Percentiles rank a stretch among this genome's conserved stretches.
Conservation (phyloP, 2,113 vertebrate genomes). For the Echinops telfairi region DNA sequence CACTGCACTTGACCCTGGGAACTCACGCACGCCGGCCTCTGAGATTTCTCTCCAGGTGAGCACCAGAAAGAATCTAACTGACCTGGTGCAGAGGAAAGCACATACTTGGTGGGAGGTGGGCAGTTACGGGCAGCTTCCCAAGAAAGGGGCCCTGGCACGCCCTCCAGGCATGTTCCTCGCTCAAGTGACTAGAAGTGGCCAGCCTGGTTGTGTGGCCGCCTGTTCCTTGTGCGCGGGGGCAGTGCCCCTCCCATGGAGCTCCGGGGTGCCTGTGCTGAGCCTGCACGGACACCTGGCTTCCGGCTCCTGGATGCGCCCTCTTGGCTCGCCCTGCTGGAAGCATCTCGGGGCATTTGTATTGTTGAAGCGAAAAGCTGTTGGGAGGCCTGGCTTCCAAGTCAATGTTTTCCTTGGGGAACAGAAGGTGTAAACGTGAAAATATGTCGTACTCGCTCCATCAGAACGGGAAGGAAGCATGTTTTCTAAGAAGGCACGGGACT, state of each 20-base stretch:
- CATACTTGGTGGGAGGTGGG: rapidly evolving
- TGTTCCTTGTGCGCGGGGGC: no score
- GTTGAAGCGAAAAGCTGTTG: slow-evolving; percentile 1
- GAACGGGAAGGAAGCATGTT: slow-evolving; percentile 22
- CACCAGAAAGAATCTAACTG: not conserved
- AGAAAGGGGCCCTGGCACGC: rapidly evolving
- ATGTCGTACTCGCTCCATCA: slow-evolving; percentile 61
- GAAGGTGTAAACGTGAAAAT: slow-evolving; percentile 76
- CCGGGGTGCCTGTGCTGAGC: not conserved
- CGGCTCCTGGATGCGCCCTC: rapidly evolving
- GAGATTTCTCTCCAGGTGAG: not conserved
- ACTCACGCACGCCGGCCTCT: not conserved
- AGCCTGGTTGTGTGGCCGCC: no score
- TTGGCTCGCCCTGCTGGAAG: rapidly evolving
- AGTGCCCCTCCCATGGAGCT: no score
- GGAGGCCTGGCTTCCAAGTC: slow-evolving; percentile 44
- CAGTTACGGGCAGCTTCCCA: not conserved
- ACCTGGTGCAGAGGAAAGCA: not conserved
- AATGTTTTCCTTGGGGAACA: slow-evolving; percentile 68
- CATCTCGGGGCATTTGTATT: not conserved
- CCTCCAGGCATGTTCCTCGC: no score
- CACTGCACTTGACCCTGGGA: slow-evolving; percentile 6
- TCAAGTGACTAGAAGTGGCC: no score
- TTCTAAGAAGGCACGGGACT: slow-evolving; percentile 28
- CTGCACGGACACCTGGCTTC: not conserved